Percentiles rank a stretch among this genome's conserved stretches.
Evolutionary conservation across 1,140 invertebrate genomes (phyloP).

Genomic region (Drosophila carrolli): DNA sequence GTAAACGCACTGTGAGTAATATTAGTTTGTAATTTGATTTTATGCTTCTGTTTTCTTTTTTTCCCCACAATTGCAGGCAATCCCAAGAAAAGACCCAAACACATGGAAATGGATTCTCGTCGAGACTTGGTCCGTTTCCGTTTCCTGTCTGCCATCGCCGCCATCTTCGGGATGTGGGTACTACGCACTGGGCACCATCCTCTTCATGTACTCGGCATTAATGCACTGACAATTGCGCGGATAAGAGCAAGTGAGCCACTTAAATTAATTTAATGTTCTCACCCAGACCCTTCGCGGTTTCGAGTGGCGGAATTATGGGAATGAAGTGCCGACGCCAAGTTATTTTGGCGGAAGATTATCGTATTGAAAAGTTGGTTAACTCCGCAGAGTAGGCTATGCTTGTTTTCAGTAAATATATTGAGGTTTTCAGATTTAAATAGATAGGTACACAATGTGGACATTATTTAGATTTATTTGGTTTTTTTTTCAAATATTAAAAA

Average conservation of each 20-base stretch:
- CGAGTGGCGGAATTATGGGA: conserved; percentile 33
- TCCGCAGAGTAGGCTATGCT: background rate
- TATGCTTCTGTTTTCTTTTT: conserved; percentile 57
- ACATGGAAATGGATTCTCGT: conserved; percentile 17
- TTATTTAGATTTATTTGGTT: too few species aligned
- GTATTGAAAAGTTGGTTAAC: background rate
- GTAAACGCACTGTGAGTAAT: conserved; percentile 82
- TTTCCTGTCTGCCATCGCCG: conserved; percentile 28
- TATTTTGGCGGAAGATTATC: conserved; percentile 13
- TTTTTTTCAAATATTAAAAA: too few species aligned
- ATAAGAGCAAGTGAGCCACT: conserved; percentile 64
- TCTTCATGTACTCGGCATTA: conserved; percentile 51
- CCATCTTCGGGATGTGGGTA: conserved; percentile 7
- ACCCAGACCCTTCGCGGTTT: conserved; percentile 31
- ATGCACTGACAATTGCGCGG: conserved; percentile 72
- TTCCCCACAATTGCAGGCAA: conserved; percentile 59
- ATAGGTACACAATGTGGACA: background rate
- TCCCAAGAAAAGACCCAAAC: background rate
- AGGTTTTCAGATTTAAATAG: background rate
- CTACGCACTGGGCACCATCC: background rate
- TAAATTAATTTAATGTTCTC: conserved; percentile 68
- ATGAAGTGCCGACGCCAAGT: conserved; percentile 17
- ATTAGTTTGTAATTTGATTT: conserved; percentile 83
- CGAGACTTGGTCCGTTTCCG: conserved; percentile 42
- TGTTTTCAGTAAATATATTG: background rate